A percentile compares a stretch with the other conserved stretches of the same genome.
Evolutionary conservation across 2,888 invertebrate genomes (phyloP).

Genomic region (Drosophila anomalata): DNA sequence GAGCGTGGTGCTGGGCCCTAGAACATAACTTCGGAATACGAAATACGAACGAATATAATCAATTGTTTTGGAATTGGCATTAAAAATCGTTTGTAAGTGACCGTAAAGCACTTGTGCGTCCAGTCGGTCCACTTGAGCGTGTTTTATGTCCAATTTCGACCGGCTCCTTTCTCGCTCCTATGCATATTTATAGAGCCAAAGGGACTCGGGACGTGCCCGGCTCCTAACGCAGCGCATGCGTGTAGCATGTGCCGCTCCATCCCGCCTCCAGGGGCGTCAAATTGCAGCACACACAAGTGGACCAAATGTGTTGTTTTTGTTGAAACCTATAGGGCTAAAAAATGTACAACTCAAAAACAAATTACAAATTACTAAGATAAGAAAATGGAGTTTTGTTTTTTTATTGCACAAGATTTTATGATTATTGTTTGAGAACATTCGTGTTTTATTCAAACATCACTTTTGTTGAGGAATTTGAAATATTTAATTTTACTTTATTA

Average conservation of each 20-base stretch:
- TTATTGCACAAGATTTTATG: not conserved
- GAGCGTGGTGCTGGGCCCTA: constrained; percentile 30
- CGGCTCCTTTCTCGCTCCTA: constrained; percentile 64
- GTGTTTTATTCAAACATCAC: not conserved
- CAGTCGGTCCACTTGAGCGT: constrained; percentile 75
- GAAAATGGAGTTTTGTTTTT: constrained; percentile 2
- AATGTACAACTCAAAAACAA: constrained; percentile 6
- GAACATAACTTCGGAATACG: constrained; percentile 22
- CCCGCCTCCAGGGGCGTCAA: constrained; percentile 58
- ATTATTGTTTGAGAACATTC: not conserved
- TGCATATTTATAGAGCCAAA: constrained; percentile 76
- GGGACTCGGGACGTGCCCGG: constrained; percentile 48
- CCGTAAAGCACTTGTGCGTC: constrained; percentile 78
- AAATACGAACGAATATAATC: constrained; percentile 48
- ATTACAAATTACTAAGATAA: not conserved
- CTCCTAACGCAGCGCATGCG: constrained; percentile 70
- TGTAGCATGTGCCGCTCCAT: constrained; percentile 71
- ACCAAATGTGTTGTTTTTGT: constrained; percentile 31
- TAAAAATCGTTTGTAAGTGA: constrained; percentile 73
- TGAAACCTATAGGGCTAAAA: constrained; percentile 11
- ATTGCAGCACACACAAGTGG: constrained; percentile 58
- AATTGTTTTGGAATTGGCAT: constrained; percentile 79
- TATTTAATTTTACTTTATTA: not conserved
- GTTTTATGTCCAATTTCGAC: constrained; percentile 77
- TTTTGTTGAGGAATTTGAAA: not conserved